These are phyloP conservation scores for Empidonax traillii DNA, from an alignment of 2,113 vertebrate species.

Conservation along the genomic window DNA sequence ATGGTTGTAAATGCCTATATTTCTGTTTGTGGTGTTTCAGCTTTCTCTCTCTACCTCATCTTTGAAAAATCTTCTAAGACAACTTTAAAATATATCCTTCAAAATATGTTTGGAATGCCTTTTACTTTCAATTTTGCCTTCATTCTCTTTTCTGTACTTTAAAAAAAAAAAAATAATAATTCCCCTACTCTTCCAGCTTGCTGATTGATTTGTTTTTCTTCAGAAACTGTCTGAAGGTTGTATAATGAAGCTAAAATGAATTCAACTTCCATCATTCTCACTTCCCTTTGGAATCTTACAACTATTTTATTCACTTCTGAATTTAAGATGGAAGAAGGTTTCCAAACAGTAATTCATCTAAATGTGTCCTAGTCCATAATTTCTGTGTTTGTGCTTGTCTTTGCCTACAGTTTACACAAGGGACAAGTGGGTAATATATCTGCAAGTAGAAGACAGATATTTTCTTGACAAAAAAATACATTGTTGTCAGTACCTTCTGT, in stretches of 20 bases:
- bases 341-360: neutral
- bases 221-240: neutral
- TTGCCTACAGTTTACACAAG: neutral
- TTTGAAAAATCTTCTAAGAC: neutral
- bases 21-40: neutral
- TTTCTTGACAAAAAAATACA: neutral
- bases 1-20: neutral
- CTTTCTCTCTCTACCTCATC: neutral
- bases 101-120: neutral
- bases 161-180: neutral
- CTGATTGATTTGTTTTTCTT: conserved; percentile 28
- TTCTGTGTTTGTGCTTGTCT: neutral
- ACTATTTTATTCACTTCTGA: neutral
- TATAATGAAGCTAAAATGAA: conserved; percentile 5
- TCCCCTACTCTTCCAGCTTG: neutral
- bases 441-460: neutral
- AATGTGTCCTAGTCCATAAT: neutral
- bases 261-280: neutral
- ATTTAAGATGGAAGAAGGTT: neutral
- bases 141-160: neutral
- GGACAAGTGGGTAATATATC: neutral
- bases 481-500: neutral
- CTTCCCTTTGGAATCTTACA: conserved; percentile 14
- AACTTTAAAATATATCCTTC: neutral
- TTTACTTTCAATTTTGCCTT: neutral